Percentiles rank a stretch among this genome's conserved stretches.
Conservation (phyloP, 2,888 invertebrate species). For the Hydrotaea cyrtoneurina region DNA sequence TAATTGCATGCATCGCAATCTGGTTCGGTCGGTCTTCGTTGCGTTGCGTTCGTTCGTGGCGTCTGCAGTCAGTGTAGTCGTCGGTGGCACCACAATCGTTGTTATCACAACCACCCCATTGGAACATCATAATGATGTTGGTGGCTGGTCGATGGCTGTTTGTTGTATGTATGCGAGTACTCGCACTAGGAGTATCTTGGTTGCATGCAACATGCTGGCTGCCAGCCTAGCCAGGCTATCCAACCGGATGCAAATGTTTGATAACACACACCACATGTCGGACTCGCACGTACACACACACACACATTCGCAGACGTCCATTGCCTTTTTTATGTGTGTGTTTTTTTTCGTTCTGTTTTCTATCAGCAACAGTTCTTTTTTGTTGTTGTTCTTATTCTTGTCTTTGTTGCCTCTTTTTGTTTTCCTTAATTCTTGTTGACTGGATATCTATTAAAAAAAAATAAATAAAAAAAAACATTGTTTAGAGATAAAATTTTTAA, state of each 20-base stretch:
- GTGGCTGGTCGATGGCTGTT: constrained; percentile 6
- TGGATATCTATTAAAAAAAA: constrained; percentile 22
- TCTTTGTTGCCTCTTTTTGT: constrained; percentile 20
- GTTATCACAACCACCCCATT: constrained; percentile 11
- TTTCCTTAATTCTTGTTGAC: constrained; percentile 12
- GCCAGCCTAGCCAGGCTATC: constrained; percentile 8
- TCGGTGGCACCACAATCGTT: background rate
- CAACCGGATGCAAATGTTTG: constrained; percentile 64
- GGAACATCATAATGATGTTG: constrained; percentile 45
- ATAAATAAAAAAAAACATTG: background rate
- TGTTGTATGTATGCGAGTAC: background rate
- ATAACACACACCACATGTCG: constrained; percentile 60
- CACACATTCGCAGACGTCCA: background rate
- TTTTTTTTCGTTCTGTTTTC: constrained; percentile 19
- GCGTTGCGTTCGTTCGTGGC: background rate
- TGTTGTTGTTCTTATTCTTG: constrained; percentile 7
- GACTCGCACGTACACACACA: constrained; percentile 11
- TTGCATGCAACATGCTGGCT: constrained; percentile 60
- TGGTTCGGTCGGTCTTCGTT: background rate
- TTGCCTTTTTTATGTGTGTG: background rate
- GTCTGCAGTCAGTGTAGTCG: background rate
- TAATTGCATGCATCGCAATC: constrained; percentile 21
- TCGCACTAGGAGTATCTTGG: background rate
- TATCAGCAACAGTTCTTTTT: constrained; percentile 66
- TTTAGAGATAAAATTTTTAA: constrained; percentile 17